Base-by-base conservation (phyloP, 1,140 invertebrate genomes). In the Ephestia elutella region DNA sequence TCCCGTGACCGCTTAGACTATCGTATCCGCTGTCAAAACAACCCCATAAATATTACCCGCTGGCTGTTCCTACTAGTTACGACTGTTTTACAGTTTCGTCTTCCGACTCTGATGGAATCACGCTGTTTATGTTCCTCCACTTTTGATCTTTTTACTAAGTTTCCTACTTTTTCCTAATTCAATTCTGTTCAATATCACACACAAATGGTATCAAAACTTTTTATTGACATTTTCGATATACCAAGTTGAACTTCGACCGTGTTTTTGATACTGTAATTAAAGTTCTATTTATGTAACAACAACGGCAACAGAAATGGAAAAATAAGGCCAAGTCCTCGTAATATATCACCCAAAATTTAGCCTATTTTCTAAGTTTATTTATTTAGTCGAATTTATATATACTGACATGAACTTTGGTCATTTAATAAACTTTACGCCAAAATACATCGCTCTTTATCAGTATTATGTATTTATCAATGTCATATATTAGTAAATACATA, bases 41-140 rank as follows among this genome's bases (percentile, higher is more conserved):
- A 63, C 57, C 35, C 65, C 68, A 70, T 70, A 70, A 70, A 70
- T 70, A 67, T 70, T 66, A 61, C 57, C 58, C 62, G 57, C 38
- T 56, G 44, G 65, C 57, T 67, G 62, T 70, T 65, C 64, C 59
- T 60, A 64, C 19, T 59, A 57, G 44, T 61, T 62, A 61, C 61
- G 64, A 63, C 57, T 70, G 59, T 66, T 70, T 63, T 63, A 63
- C 64, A 66, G 61, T 63, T 60, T 50, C n/a, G 25, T 49, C 56
- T 57, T 60, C 50, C 57, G 28, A 30, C 54, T 50, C 60, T 64
- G 58, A 60, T 64, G 62, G 54, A 60, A 64, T 57, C 61, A 54
- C 28, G 15, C 49, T 54, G 25, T 55, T 50, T 60, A 5, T 59
- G 5, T 44, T 57, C 44, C 30, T 25, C 17, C 13, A 25, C 21